A percentile compares a stretch with the other conserved stretches of the same genome.
Evolutionary conservation across 2,113 vertebrate genomes (phyloP).

Genomic region (Odobenus rosmarus): DNA sequence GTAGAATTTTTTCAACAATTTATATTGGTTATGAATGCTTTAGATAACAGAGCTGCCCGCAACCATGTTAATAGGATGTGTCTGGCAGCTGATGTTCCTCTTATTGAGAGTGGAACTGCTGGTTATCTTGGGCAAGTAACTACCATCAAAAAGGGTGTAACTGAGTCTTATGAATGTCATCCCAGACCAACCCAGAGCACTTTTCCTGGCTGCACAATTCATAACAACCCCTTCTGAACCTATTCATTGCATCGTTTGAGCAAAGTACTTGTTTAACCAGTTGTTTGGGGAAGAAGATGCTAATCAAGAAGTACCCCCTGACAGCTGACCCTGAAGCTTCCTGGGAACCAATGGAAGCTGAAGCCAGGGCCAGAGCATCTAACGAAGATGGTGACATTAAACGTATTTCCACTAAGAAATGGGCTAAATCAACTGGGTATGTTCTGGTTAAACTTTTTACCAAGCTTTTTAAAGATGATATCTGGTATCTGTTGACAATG

Average conservation of each 20-base stretch:
- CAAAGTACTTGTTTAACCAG: slow-evolving; percentile 99
- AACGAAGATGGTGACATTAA: slow-evolving; percentile 97
- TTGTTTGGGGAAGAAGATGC: slow-evolving; percentile 98
- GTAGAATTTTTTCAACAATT: slow-evolving; percentile 98
- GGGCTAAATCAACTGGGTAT: slow-evolving; percentile 86
- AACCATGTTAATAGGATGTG: slow-evolving; percentile 99
- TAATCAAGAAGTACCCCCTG: slow-evolving; percentile 98
- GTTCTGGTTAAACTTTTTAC: too few species aligned
- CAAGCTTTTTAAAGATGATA: slow-evolving; percentile 99
- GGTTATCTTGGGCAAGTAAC: slow-evolving; percentile 99
- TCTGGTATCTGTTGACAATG: slow-evolving; percentile 97
- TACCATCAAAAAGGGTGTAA: slow-evolving; percentile 98
- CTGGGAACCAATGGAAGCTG: slow-evolving; percentile 95
- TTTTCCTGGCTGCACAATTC: slow-evolving; percentile 98
- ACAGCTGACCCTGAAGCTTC: slow-evolving; percentile 97
- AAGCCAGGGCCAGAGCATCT: slow-evolving; percentile 92
- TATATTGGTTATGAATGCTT: slow-evolving; percentile 97
- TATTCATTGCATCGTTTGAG: slow-evolving; percentile 99
- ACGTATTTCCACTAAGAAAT: slow-evolving; percentile 96
- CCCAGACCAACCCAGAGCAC: slow-evolving; percentile 98
- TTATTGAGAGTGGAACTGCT: slow-evolving; percentile 98
- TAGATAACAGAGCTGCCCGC: slow-evolving; percentile 98
- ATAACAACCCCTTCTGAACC: slow-evolving; percentile 99
- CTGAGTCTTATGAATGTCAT: slow-evolving; percentile 98
- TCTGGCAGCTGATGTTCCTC: slow-evolving; percentile 95